Percentiles rank a stretch among this genome's conserved stretches.
Evolutionary conservation across 2,888 invertebrate genomes (phyloP).

Genomic region (Ptilodon capucinus): DNA sequence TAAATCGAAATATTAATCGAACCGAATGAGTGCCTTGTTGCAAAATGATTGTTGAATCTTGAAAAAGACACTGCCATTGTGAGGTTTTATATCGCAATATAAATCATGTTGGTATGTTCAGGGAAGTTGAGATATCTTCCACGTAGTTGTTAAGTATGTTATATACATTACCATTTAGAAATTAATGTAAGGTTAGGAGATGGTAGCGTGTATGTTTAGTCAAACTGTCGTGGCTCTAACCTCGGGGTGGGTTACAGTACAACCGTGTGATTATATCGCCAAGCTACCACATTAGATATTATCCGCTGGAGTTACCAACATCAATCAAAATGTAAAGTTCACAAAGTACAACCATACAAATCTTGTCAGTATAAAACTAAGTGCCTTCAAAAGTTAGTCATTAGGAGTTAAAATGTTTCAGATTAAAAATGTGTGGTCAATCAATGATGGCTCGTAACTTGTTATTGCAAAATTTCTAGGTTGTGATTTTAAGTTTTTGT

Average conservation of each 20-base stretch:
- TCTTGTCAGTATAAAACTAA: conserved; percentile 79
- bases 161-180: conserved; percentile 80
- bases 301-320: conserved; percentile 78
- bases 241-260: conserved; percentile 8
- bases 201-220: conserved; percentile 50
- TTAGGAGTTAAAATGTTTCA: conserved; percentile 73
- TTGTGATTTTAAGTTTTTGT: conserved; percentile 53
- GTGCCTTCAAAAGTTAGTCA: conserved; percentile 81
- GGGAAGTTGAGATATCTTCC: conserved; percentile 70
- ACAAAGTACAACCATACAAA: conserved; percentile 74
- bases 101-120: conserved; percentile 48
- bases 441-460: conserved; percentile 37
- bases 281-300: conserved; percentile 58
- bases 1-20: conserved; percentile 53
- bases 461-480: conserved; percentile 60
- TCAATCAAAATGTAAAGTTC: conserved; percentile 77
- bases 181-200: conserved; percentile 61
- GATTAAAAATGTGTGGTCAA: conserved; percentile 44
- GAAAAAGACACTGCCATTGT: conserved; percentile 61
- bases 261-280: conserved; percentile 53
- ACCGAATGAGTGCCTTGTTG: conserved; percentile 67
- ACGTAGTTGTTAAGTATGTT: conserved; percentile 72
- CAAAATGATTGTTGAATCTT: conserved; percentile 49
- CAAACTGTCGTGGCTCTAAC: conserved; percentile 32
- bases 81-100: conserved; percentile 37